A percentile compares a stretch with the other conserved stretches of the same genome.
These are phyloP conservation scores for Apis laboriosa DNA, from an alignment of 1,140 invertebrate genomes.

Conservation along the genomic window DNA sequence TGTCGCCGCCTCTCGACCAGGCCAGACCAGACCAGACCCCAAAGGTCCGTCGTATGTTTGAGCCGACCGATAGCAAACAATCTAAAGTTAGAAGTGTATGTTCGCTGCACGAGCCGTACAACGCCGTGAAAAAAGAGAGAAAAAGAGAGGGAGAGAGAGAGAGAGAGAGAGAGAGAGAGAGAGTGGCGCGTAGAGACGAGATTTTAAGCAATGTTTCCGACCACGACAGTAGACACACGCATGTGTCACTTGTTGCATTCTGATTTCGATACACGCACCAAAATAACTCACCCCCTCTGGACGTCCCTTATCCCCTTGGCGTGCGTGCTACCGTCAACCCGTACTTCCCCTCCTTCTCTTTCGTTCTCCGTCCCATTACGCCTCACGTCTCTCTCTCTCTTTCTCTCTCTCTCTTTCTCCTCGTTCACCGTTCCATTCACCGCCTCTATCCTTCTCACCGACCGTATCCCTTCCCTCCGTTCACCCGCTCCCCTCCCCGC, in stretches of 20 bases:
- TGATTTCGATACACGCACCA: slow-evolving; percentile 72
- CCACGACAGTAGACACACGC: slow-evolving; percentile 48
- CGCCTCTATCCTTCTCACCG: slow-evolving; percentile 25
- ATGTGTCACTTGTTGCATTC: slow-evolving; percentile 76
- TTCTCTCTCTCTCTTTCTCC: slow-evolving; percentile 1
- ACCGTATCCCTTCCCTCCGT: neutral
- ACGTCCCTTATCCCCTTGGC: slow-evolving; percentile 58
- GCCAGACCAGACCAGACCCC: neutral
- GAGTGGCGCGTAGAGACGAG: slow-evolving; percentile 2
- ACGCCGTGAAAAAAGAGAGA: too few species aligned
- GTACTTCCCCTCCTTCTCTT: slow-evolving; percentile 20
- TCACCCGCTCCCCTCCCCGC: slow-evolving; percentile 25
- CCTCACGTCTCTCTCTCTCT: neutral
- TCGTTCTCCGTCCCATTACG: neutral
- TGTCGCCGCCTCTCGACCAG: neutral
- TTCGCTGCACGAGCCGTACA: slow-evolving; percentile 27
- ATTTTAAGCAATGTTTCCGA: slow-evolving; percentile 50
- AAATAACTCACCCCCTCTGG: slow-evolving; percentile 69
- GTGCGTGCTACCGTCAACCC: slow-evolving; percentile 50
- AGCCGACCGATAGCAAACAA: slow-evolving; percentile 41
- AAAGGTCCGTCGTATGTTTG: slow-evolving; percentile 7
- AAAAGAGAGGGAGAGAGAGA: neutral
- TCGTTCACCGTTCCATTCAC: slow-evolving; percentile 50
- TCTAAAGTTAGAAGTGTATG: slow-evolving; percentile 48
- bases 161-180: neutral